A percentile compares a stretch with the other conserved stretches of the same genome.
Evolutionary conservation across 2,113 vertebrate genomes (phyloP).

Genomic region (Seriola aureovittata): DNA sequence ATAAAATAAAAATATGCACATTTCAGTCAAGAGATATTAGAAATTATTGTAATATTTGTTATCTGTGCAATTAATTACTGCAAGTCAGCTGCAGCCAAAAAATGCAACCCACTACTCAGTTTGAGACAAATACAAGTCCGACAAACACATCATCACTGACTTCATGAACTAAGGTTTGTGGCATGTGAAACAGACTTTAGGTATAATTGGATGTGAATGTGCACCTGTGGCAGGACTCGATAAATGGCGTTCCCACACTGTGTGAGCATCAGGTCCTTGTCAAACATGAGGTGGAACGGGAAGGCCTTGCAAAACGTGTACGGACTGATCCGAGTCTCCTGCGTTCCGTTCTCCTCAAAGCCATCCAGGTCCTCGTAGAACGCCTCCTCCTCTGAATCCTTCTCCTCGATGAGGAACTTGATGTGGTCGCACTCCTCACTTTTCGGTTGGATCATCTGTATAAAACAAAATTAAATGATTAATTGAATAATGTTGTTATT

Average conservation of each 20-base stretch:
- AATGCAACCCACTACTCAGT: not conserved
- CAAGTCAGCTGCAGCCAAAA: not conserved
- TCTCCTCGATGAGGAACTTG: conserved; percentile 99
- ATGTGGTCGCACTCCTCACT: conserved; percentile 98
- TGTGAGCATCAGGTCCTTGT: conserved; percentile 94
- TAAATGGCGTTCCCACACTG: conserved; percentile 99
- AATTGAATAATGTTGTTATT: not conserved
- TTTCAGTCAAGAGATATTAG: conserved; percentile 18
- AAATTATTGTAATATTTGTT: not conserved
- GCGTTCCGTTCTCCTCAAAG: conserved; percentile 97
- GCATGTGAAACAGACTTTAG: not conserved
- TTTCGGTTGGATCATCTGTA: conserved; percentile 96
- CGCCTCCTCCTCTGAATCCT: conserved; percentile 96
- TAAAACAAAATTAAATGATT: not conserved
- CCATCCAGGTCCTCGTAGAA: conserved; percentile 97
- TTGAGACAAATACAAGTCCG: not conserved
- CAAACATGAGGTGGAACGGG: conserved; percentile 99
- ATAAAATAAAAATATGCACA: conserved; percentile 33
- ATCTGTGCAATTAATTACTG: not conserved
- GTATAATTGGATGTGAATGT: not conserved
- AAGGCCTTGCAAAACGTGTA: conserved; percentile 99
- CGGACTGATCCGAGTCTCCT: conserved; percentile 97
- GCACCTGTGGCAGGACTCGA: conserved; percentile 96
- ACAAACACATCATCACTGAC: not conserved
- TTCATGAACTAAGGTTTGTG: not conserved